Evolutionary conservation across 2,797 vertebrate species (phyloP).

Genomic region (Lacerta bilineata): DNA sequence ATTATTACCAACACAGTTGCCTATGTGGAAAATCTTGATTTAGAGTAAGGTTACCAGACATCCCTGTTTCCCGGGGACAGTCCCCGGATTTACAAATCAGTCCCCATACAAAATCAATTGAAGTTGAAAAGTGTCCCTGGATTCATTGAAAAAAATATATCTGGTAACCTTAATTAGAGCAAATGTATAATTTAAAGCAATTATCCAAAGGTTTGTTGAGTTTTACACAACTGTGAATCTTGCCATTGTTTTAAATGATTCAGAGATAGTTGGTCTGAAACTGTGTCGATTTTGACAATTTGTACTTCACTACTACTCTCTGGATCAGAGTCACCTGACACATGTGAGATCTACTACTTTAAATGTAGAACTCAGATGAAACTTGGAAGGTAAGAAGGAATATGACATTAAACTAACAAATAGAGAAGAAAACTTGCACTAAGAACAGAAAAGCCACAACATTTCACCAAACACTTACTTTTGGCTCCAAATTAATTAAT

Average conservation of each 20-base stretch:
- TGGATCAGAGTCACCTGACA: background rate
- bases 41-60: too few relatives aligned
- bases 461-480: slow-evolving; percentile 13
- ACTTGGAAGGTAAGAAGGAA: background rate
- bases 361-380: slow-evolving; percentile 32
- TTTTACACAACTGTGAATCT: slow-evolving; percentile 1
- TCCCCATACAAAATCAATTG: too few relatives aligned
- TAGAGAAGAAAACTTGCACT: background rate
- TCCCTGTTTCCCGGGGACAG: too few relatives aligned
- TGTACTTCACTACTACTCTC: slow-evolving; percentile 32
- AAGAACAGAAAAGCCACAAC: background rate
- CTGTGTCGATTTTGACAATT: slow-evolving; percentile 20
- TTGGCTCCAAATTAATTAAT: slow-evolving; percentile 23
- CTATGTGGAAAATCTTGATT: slow-evolving; percentile 24
- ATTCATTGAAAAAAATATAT: too few relatives aligned
- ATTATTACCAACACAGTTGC: background rate
- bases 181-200: slow-evolving; percentile 61
- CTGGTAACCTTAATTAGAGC: slow-evolving; percentile 1
- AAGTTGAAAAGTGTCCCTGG: too few relatives aligned
- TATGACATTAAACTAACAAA: slow-evolving; percentile 8
- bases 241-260: slow-evolving; percentile 10
- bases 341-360: slow-evolving; percentile 40
- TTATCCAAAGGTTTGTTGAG: slow-evolving; percentile 52
- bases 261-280: slow-evolving; percentile 38
- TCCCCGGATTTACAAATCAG: too few relatives aligned